Conservation (phyloP, 2,797 vertebrate genomes). For the Amblyraja radiata region DNA sequence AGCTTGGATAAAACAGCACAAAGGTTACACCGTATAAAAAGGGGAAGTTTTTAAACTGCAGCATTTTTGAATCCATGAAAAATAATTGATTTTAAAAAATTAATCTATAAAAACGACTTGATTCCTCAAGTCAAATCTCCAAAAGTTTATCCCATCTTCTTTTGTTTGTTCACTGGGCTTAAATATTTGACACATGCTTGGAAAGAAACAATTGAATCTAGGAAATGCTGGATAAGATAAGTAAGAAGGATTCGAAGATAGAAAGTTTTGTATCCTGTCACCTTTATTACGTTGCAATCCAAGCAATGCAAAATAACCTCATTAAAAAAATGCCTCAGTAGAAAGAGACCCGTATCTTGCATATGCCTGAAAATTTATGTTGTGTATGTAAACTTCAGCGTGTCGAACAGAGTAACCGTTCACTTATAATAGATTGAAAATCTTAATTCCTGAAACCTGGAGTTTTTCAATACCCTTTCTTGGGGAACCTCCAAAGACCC, state of each 20-base stretch:
- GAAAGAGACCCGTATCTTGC: background rate
- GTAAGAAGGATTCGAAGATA: background rate
- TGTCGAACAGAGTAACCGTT: background rate
- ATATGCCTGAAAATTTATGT: background rate
- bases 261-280: background rate
- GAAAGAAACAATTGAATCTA: background rate
- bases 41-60: background rate
- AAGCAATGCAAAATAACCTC: background rate
- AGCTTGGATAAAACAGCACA: background rate
- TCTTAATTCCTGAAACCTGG: background rate
- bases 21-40: background rate
- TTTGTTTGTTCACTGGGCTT: background rate
- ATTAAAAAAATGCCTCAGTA: too few relatives aligned
- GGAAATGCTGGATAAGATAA: background rate
- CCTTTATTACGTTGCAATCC: background rate
- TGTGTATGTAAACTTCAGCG: background rate
- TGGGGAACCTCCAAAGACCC: background rate
- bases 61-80: background rate
- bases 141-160: background rate
- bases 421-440: background rate
- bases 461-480: conserved; percentile 13
- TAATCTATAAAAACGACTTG: background rate
- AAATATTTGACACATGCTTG: background rate
- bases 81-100: background rate
- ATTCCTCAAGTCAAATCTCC: background rate